Base-by-base conservation (phyloP, 2,888 invertebrate species). In the Cheilosia scutellata region DNA sequence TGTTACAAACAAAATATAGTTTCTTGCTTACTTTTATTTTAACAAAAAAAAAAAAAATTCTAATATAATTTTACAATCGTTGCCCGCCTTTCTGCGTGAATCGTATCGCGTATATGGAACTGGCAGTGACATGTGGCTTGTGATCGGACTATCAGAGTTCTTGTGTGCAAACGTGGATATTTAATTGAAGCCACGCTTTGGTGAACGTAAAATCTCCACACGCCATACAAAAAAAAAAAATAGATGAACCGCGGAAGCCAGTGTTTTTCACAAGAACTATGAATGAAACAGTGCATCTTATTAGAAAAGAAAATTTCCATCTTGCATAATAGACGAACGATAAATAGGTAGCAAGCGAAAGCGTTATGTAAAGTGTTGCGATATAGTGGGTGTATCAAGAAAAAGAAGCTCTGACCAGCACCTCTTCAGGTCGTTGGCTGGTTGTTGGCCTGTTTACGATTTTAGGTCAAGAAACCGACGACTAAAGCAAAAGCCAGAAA, bases 1-100 rank as follows among this genome's bases (percentile, higher is more conserved):
- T 91, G 92, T 91, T 87, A 27, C 13, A 20, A 42, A 58, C 37
- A 40, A 6, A 20, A 27, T 33, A 20, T 20, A 33, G 31, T 62
- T 11, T 16, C 6, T 47, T 63, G 2, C 9, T 42, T n/a, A 29
- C 29, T n/a, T 13, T 11, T 29, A 42, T 55, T 68, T 42, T 13
- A 27, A 16, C n/a, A 25, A 13, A 33, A 29, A 37, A 33, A 6
- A 31, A 25, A 37, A 40, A 16, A 5, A 40, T 25, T 7, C 13
- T 31, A 2, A 13, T 55, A 33, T 31, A 29, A 29, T 55, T 13
- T 20, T 4, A 16, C 16, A 31, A 33, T 7, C 62, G n/a, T 68
- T 53, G 55, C 42, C 55, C 44, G 55, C 53, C 31, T 68, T 68
- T 55, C 55, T 40, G 42, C 44, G 44, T 42, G 31, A 42, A 55